Conservation (phyloP, 1,140 invertebrate species). For the Elysia chlorotica region DNA sequence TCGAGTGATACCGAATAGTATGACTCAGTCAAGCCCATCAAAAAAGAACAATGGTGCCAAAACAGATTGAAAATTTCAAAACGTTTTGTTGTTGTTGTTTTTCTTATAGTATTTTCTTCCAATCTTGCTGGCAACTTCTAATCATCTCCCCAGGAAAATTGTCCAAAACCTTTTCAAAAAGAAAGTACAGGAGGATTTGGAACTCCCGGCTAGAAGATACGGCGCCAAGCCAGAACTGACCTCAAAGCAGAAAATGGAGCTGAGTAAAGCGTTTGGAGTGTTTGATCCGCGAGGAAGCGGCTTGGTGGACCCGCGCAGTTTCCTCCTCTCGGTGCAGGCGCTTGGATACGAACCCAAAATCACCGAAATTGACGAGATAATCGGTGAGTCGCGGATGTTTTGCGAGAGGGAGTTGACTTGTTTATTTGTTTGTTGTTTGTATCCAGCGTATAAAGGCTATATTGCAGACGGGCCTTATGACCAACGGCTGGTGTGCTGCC, state of each 20-base stretch:
- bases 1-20: too few relatives aligned
- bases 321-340: slow-evolving; percentile 11
- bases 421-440: neutral
- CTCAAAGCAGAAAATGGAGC: slow-evolving; percentile 10
- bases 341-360: slow-evolving; percentile 13
- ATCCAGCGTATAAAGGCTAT: neutral
- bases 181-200: neutral
- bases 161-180: too few relatives aligned
- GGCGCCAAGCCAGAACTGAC: slow-evolving; percentile 8
- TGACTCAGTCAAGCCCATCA: too few relatives aligned
- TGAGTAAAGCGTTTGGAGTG: slow-evolving; percentile 15
- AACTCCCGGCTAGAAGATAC: neutral
- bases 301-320: slow-evolving; percentile 3
- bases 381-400: neutral
- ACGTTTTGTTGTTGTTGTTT: too few relatives aligned
- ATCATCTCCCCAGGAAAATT: too few relatives aligned
- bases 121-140: too few relatives aligned
- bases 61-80: too few relatives aligned
- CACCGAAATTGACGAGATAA: slow-evolving; percentile 3
- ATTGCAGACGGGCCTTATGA: too few relatives aligned
- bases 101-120: too few relatives aligned
- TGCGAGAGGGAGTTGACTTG: neutral
- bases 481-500: too few relatives aligned
- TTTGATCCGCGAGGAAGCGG: slow-evolving; percentile 21
- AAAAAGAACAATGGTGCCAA: too few relatives aligned